Conservation (phyloP, 1,140 invertebrate species). For the Episyrphus balteatus region DNA sequence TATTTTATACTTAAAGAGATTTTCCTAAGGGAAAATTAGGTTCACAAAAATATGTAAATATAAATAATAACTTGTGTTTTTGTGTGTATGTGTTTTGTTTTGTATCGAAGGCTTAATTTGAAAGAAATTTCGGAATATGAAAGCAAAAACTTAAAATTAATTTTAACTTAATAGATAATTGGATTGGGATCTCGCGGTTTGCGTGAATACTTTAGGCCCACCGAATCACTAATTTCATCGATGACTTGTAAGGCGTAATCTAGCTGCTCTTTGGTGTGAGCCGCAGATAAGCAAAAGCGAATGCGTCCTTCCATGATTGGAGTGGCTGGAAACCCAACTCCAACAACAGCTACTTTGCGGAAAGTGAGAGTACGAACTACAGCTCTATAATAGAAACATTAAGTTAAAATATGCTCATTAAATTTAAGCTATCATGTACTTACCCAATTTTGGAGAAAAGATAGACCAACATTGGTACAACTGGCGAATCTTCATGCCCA, state of each 20-base stretch:
- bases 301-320: constrained; percentile 87
- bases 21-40: no score
- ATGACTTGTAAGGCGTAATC: constrained; percentile 72
- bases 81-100: no score
- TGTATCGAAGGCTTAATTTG: no score
- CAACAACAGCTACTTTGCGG: constrained; percentile 81
- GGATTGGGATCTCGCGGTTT: constrained; percentile 44
- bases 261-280: constrained; percentile 91
- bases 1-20: no score
- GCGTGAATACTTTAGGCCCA: constrained; percentile 63
- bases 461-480: constrained; percentile 91
- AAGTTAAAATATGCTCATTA: no score
- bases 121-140: neutral
- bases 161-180: constrained; percentile 44
- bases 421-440: no score
- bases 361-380: constrained; percentile 76
- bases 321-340: constrained; percentile 98
- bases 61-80: no score
- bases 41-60: no score
- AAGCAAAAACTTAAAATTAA: neutral
- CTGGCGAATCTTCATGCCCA: constrained; percentile 94
- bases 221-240: constrained; percentile 53
- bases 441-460: constrained; percentile 86
- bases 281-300: constrained; percentile 90
- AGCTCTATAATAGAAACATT: constrained; percentile 41